phyloP scores from a whole-genome alignment of 64 coral and sea anemone species.

The Pachyseris speciosa region DNA sequence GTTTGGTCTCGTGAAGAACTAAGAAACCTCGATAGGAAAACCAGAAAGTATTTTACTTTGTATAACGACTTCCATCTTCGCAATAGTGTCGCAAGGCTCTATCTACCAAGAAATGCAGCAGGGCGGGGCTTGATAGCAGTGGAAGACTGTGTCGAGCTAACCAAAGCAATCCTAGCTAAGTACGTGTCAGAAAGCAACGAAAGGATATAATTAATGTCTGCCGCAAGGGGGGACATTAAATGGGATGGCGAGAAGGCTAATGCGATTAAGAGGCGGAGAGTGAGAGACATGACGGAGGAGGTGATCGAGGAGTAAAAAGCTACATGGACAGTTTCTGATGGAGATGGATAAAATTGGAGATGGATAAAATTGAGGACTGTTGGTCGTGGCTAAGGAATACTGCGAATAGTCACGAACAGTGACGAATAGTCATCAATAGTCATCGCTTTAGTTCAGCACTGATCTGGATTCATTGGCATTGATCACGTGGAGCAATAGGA shows the following conservation, averaged over 20 bases:
- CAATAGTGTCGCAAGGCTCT: slow-evolving; percentile 40
- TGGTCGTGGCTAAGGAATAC: too few relatives aligned
- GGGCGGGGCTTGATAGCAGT: slow-evolving; percentile 30
- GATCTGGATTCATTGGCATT: too few relatives aligned
- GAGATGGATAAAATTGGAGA: background rate
- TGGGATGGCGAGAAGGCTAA: background rate
- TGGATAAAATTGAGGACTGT: too few relatives aligned
- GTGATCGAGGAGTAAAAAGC: background rate
- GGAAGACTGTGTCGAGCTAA: slow-evolving; percentile 39
- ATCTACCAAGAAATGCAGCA: slow-evolving; percentile 51
- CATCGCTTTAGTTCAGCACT: too few relatives aligned
- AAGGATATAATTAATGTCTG: slow-evolving; percentile 3
- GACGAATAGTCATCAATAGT: too few relatives aligned
- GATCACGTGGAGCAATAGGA: too few relatives aligned
- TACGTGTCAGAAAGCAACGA: slow-evolving; percentile 9
- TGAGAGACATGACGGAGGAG: background rate
- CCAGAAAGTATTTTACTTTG: background rate
- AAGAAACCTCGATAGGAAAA: slow-evolving; percentile 3
- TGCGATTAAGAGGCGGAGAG: background rate
- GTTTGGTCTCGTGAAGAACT: background rate
- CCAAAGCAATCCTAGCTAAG: slow-evolving; percentile 27
- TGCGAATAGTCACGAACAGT: too few relatives aligned
- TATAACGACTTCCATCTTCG: background rate
- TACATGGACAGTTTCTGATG: background rate
- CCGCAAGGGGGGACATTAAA: slow-evolving; percentile 1